Evolutionary conservation across 2,797 vertebrate species (phyloP), one percentile per base, ranked within the genome.

Genomic region (Pseudochaenichthys georgianus): DNA sequence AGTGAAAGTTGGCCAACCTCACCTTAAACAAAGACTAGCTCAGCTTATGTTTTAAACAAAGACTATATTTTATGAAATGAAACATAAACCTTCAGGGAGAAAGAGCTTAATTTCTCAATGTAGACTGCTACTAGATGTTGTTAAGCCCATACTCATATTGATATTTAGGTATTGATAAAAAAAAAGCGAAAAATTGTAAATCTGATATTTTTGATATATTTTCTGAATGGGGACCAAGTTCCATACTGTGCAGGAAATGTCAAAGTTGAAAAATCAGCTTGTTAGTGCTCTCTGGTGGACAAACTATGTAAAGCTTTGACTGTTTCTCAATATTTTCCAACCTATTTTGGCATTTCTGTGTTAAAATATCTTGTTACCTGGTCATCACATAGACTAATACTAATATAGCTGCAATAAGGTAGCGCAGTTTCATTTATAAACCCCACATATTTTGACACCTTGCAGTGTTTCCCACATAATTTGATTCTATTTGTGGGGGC

Each of bases 1-100:
- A 47, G 23, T 47, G 43, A 13, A 5, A 71, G 11, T 31, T 31
- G 13, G 8, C 4, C 21, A 19, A 41, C n/a, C 17, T 12, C 6
- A 28, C 51, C 19, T 57, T n/a, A 42, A 63, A 21, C 34, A 58
- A 51, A 52, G 68, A 60, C 34, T 17, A 45, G 9, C 16, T n/a
- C 11, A 50, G n/a, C 9, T 38, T 10, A 48, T 63, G 17, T 19
- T 63, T 9, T 63, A 8, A 34, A n/a, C 6, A 63, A 50, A 0
- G 0, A 19, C 21, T 15, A 10, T 50, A 19, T 13, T 21, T 38
- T 6, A 38, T 19, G 13, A 41, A 15, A 38, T 38, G 6, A 51
- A 21, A 21, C 12, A 51, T 13, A n/a, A 19, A 51, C 8, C 12
- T 41, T 21, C 47, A 13, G 46, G 47, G 2, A 19, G 50, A 51